phyloP scores from a whole-genome alignment of 2,797 vertebrate species.

The Pelobates cultripes region DNA sequence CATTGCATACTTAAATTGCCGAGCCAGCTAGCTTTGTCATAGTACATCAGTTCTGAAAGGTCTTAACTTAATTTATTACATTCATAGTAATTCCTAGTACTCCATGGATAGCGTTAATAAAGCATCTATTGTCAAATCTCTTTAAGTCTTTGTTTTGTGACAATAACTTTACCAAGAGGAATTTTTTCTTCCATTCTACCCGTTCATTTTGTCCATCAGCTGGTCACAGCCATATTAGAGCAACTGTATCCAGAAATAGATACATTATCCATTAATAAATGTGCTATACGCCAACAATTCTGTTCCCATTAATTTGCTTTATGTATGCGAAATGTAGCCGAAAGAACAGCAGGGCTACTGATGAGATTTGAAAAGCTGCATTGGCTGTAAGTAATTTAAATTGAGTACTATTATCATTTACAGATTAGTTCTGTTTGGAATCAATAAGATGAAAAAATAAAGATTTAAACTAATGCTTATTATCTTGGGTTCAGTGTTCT shows the following conservation, averaged over 20 bases:
- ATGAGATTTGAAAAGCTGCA: constrained; percentile 64
- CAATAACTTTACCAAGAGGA: too few species aligned
- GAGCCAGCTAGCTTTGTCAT: too few species aligned
- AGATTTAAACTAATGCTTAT: constrained; percentile 66
- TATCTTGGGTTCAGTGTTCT: constrained; percentile 65
- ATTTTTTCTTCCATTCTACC: neutral
- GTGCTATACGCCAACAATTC: neutral
- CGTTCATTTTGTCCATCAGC: neutral
- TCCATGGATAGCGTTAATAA: too few species aligned
- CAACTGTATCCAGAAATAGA: neutral
- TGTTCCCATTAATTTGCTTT: constrained; percentile 66
- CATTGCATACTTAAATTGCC: too few species aligned
- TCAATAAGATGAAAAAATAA: constrained; percentile 65
- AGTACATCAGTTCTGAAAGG: too few species aligned
- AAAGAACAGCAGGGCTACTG: constrained; percentile 64
- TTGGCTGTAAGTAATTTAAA: constrained; percentile 73
- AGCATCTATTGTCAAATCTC: too few species aligned
- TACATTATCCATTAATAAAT: constrained; percentile 1
- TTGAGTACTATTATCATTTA: constrained; percentile 70
- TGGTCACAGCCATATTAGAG: neutral
- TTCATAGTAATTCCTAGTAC: too few species aligned
- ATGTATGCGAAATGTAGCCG: constrained; percentile 61
- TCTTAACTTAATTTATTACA: too few species aligned
- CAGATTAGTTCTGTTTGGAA: constrained; percentile 70
- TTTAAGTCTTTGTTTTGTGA: too few species aligned